Percentiles rank a stretch among this genome's conserved stretches.
These are phyloP conservation scores for Tromatobia lineatoria DNA, from an alignment of 2,888 invertebrate species.

Conservation along the genomic window DNA sequence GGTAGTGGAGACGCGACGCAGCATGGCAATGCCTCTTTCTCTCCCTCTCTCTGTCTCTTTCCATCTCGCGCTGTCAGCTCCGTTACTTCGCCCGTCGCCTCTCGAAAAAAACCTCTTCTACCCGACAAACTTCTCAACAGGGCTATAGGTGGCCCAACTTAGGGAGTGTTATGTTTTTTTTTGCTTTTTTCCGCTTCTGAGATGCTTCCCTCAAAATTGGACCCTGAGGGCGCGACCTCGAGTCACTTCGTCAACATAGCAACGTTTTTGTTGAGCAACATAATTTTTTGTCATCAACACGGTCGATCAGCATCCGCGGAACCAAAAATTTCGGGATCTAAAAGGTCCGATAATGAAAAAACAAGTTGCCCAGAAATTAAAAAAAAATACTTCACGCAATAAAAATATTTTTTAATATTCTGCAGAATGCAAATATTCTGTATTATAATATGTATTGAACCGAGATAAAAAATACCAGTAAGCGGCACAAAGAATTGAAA, in stretches of 20 bases:
- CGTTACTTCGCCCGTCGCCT: neutral
- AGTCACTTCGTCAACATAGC: constrained; percentile 13
- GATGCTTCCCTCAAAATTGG: constrained; percentile 14
- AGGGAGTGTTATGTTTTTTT: neutral
- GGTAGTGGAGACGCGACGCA: constrained; percentile 7
- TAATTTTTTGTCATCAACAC: neutral
- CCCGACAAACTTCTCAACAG: neutral
- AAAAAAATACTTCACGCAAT: no score
- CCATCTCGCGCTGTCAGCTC: neutral
- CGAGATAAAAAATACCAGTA: no score
- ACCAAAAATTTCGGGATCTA: no score
- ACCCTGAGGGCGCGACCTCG: constrained; percentile 14
- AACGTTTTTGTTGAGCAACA: neutral
- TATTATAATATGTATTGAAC: no score
- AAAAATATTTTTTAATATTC: neutral
- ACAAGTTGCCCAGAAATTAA: neutral
- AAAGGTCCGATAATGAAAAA: neutral
- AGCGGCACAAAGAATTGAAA: no score
- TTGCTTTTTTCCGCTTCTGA: neutral
- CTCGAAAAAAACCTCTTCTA: constrained; percentile 18
- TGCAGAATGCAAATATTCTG: no score
- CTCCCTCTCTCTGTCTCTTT: neutral
- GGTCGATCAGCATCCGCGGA: neutral
- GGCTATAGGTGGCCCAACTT: constrained; percentile 7
- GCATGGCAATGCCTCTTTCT: constrained; percentile 4